These are phyloP conservation scores for Ennomos erosarius DNA, from an alignment of 2,888 invertebrate species.

Conservation along the genomic window DNA sequence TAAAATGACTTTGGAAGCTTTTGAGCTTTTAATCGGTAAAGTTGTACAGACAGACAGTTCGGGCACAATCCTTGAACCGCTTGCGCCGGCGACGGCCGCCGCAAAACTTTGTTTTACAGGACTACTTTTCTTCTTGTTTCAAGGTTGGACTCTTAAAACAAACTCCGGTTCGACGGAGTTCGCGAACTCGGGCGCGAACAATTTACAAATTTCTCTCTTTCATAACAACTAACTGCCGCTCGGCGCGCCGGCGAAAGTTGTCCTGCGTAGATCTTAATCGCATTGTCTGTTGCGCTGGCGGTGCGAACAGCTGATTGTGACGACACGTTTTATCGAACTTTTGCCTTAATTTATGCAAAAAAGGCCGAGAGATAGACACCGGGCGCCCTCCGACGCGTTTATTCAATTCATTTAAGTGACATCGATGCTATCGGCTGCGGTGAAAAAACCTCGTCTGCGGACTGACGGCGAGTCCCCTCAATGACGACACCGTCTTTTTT, in stretches of 20 bases:
- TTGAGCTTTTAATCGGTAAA: conserved; percentile 87
- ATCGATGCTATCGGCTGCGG: conserved; percentile 79
- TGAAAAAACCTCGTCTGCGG: conserved; percentile 78
- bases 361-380: conserved; percentile 52
- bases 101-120: conserved; percentile 87
- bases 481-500: conserved; percentile 70
- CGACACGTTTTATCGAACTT: conserved; percentile 76
- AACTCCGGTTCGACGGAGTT: conserved; percentile 86
- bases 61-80: conserved; percentile 86
- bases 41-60: conserved; percentile 86
- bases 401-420: conserved; percentile 85
- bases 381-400: conserved; percentile 73
- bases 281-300: conserved; percentile 85
- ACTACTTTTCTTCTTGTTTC: conserved; percentile 87
- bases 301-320: conserved; percentile 82
- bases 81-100: conserved; percentile 86
- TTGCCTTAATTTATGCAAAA: conserved; percentile 63
- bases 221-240: conserved; percentile 86
- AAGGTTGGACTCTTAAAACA: conserved; percentile 87
- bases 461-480: conserved; percentile 69
- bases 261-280: conserved; percentile 86
- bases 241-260: conserved; percentile 85
- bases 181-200: conserved; percentile 86
- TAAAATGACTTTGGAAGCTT: conserved; percentile 87
- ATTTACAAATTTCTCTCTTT: conserved; percentile 87